Conservation (phyloP, 2,113 vertebrate genomes). For the Chionis minor region DNA sequence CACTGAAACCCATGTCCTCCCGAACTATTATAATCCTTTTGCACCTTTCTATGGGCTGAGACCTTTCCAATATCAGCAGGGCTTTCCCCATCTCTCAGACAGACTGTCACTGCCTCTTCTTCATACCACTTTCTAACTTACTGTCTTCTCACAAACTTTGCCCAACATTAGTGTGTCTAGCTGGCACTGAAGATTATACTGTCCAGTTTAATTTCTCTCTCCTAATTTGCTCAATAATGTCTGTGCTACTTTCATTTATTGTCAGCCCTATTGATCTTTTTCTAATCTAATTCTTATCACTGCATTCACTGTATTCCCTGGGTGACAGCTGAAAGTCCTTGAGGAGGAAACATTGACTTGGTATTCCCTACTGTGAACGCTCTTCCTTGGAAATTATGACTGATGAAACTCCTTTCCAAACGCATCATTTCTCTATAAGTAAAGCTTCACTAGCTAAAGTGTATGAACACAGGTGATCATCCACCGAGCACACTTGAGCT, state of each 20-base stretch:
- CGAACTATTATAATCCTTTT: not conserved
- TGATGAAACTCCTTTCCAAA: constrained; percentile 3
- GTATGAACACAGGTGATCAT: not conserved
- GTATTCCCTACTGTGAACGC: not conserved
- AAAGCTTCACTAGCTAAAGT: not conserved
- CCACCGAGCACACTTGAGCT: not conserved
- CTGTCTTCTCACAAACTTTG: constrained; percentile 35
- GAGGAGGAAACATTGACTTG: constrained; percentile 48
- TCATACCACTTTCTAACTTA: not conserved
- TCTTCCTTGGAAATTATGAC: constrained; percentile 14
- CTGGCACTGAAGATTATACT: constrained; percentile 54
- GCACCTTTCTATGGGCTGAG: not conserved
- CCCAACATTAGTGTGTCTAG: constrained; percentile 17
- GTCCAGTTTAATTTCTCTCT: constrained; percentile 69
- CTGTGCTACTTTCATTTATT: constrained; percentile 72
- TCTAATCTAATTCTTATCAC: constrained; percentile 72
- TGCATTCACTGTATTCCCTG: constrained; percentile 51
- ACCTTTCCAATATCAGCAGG: not conserved
- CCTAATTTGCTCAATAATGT: constrained; percentile 71
- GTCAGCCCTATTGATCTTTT: constrained; percentile 70
- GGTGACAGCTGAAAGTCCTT: constrained; percentile 68
- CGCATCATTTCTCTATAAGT: not conserved
- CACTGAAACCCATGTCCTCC: not conserved
- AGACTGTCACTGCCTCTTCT: not conserved
- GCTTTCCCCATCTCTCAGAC: not conserved